Evolutionary conservation across 2,113 vertebrate species (phyloP).

Genomic region (Sander lucioperca): DNA sequence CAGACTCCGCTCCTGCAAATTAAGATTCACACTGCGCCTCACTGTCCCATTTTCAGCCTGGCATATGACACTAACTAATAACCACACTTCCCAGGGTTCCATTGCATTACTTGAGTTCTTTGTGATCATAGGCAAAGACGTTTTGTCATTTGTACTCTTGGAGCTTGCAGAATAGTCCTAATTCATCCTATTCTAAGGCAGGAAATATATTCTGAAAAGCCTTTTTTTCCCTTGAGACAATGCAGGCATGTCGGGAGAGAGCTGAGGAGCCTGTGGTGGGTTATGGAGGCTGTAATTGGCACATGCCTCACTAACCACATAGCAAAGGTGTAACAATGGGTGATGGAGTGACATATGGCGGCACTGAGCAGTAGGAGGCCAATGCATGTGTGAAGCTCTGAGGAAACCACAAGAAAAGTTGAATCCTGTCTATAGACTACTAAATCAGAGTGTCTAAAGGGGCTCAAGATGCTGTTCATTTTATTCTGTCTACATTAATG

Average conservation of each 20-base stretch:
- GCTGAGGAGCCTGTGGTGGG: slow-evolving; percentile 20
- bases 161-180: slow-evolving; percentile 31
- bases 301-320: slow-evolving; percentile 63
- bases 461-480: neutral
- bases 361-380: neutral
- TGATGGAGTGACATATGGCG: slow-evolving; percentile 56
- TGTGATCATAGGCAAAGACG: slow-evolving; percentile 38
- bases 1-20: slow-evolving; percentile 24
- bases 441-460: neutral
- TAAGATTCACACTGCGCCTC: slow-evolving; percentile 24
- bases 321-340: slow-evolving; percentile 67
- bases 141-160: slow-evolving; percentile 42
- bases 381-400: neutral
- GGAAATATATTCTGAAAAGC: slow-evolving; percentile 46
- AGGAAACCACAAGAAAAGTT: neutral
- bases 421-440: neutral
- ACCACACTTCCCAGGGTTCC: slow-evolving; percentile 12
- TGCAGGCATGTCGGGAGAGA: slow-evolving; percentile 23
- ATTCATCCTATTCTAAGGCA: slow-evolving; percentile 44
- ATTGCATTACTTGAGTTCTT: slow-evolving; percentile 23
- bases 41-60: neutral
- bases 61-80: slow-evolving; percentile 27
- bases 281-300: slow-evolving; percentile 66
- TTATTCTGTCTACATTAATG: neutral
- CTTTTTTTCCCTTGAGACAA: slow-evolving; percentile 55